phyloP scores from a whole-genome alignment of 2,888 invertebrate genomes.

The Cremastinae sp. region DNA sequence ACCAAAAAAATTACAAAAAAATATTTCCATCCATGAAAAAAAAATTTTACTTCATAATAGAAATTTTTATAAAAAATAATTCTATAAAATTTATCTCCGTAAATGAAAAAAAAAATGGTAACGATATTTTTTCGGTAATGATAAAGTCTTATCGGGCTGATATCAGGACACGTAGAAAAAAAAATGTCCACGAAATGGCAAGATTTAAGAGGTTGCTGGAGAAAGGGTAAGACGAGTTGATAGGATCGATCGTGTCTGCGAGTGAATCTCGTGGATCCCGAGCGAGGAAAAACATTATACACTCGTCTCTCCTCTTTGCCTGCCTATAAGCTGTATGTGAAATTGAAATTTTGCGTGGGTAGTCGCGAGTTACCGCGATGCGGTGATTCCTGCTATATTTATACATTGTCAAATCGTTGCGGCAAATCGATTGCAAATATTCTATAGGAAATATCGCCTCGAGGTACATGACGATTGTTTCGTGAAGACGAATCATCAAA shows the following conservation, averaged over 20 bases:
- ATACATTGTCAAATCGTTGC: conserved; percentile 39
- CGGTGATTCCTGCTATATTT: conserved; percentile 55
- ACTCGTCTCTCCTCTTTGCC: neutral
- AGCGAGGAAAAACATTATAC: conserved; percentile 37
- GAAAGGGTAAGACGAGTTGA: neutral
- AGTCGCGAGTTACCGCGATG: conserved; percentile 23
- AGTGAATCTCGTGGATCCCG: conserved; percentile 8
- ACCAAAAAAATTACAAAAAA: too few species aligned
- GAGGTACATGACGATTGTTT: neutral
- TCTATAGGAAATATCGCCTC: conserved; percentile 1
- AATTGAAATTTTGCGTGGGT: conserved; percentile 55
- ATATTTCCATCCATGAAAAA: too few species aligned
- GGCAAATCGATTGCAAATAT: conserved; percentile 28
- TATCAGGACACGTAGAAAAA: neutral
- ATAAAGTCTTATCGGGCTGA: too few species aligned
- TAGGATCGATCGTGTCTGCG: conserved; percentile 10
- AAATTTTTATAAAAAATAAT: too few species aligned
- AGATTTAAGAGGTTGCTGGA: neutral
- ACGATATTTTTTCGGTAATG: too few species aligned
- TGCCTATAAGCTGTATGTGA: neutral
- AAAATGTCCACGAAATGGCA: neutral
- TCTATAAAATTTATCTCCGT: too few species aligned
- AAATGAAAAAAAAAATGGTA: too few species aligned
- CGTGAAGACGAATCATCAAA: too few species aligned
- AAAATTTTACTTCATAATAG: too few species aligned